Evolutionary conservation across 2,797 vertebrate species (phyloP).

Genomic region (Myotis daubentonii): DNA sequence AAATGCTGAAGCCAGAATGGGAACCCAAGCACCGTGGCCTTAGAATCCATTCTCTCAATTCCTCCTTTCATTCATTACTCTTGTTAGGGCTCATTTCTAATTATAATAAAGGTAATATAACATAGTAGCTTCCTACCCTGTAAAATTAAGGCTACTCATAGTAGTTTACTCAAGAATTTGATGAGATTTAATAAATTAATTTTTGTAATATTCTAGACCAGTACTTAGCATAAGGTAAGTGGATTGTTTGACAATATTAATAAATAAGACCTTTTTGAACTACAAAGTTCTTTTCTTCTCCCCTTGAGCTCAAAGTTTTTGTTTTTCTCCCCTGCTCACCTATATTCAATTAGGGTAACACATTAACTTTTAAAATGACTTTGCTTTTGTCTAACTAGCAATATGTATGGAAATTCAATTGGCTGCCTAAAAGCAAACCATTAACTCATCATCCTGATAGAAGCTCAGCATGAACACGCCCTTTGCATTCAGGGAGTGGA

Average conservation of each 20-base stretch:
- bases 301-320: not conserved
- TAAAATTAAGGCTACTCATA: not conserved
- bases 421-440: conserved; percentile 10
- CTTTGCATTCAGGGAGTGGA: not conserved
- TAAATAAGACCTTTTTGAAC: not conserved
- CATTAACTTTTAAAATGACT: conserved; percentile 2
- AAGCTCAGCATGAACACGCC: not conserved
- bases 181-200: not conserved
- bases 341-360: not conserved
- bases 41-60: not conserved
- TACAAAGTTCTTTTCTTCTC: not conserved
- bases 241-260: not conserved
- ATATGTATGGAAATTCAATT: not conserved
- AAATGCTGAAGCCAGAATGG: not conserved
- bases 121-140: not conserved
- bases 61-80: not conserved
- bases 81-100: not conserved
- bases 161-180: not conserved
- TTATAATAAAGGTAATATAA: not conserved
- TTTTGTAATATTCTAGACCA: conserved; percentile 1
- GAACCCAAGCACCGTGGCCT: not conserved
- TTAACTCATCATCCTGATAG: not conserved
- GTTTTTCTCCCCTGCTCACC: not conserved
- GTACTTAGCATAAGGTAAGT: not conserved
- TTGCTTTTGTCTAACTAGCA: not conserved